Evolutionary conservation across 92 coral and sea anemone species (phyloP).

Genomic region (Muricea muricata): DNA sequence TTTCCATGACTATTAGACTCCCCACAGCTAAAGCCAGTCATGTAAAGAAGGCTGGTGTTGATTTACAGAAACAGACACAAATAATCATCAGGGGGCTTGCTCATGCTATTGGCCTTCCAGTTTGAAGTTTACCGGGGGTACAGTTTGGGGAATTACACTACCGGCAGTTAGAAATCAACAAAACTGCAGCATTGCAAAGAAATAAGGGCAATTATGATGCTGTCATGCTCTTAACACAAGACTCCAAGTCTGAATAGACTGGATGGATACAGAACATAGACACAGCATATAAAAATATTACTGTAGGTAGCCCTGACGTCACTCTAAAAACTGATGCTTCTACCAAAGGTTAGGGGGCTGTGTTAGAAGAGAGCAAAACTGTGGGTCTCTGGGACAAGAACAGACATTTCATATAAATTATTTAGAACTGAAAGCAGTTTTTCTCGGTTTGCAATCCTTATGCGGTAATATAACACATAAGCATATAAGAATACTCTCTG

Average conservation of each 20-base stretch:
- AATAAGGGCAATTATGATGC: background rate
- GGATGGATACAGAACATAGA: background rate
- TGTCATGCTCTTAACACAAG: background rate
- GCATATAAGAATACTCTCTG: slow-evolving; percentile 42
- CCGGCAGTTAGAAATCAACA: slow-evolving; percentile 4
- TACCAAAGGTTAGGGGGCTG: background rate
- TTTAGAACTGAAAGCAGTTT: slow-evolving; percentile 48
- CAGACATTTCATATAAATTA: background rate
- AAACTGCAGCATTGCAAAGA: background rate
- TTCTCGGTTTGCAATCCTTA: slow-evolving; percentile 44
- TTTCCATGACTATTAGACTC: background rate
- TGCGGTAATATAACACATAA: background rate
- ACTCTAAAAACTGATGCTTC: background rate
- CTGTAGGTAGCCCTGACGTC: background rate
- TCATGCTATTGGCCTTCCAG: slow-evolving; percentile 30
- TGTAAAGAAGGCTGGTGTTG: slow-evolving; percentile 21
- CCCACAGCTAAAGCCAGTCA: background rate
- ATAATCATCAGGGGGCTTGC: slow-evolving; percentile 46
- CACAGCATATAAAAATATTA: background rate
- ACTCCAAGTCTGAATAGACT: background rate
- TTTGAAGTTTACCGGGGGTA: slow-evolving; percentile 35
- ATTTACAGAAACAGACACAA: background rate
- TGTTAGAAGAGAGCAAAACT: background rate
- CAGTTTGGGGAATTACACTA: slow-evolving; percentile 27
- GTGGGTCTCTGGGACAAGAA: background rate